Evolutionary conservation across 92 coral and sea anemone genomes (phyloP), one percentile per base, ranked within the genome.

Genomic region (Zoanthus sansibaricus): DNA sequence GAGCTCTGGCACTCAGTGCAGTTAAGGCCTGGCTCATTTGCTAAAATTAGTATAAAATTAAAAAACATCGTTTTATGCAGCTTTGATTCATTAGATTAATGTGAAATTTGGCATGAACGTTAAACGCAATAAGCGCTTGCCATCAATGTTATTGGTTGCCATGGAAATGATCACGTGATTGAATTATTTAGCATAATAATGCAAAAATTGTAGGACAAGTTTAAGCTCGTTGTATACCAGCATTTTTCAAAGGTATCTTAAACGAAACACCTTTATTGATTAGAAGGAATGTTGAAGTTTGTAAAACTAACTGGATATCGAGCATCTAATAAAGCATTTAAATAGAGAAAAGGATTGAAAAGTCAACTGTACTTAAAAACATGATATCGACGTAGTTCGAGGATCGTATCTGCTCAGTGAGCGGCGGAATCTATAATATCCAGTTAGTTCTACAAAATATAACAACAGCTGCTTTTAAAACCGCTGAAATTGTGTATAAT

Each of bases 321-420:
- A 72, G 77, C 52, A 12, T 44, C 31, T 72, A 72, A 72, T 2
- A 72, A 37, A 72, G 77, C 77, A 72, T 44, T 72, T 44, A 33
- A 71, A 33, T 5, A 46, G 77, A 46, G 6, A 72, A 72, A 72
- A 72, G 48, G 72, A 42, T 72, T 72, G 77, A 72, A 72, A 72
- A 11, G 14, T 37, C 54, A 54, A 15, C 25, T 72, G 37, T 42
- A 37, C 54, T 25, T 3, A 33, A 72, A 72, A 72, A 46, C 77
- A 37, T 15, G 77, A 37, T 72, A 72, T 72, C 77, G 55, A 72
- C 77, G 5, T 72, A 44, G 18, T 72, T 72, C 55, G 55, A 33
- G 77, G 77, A 44, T 72, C 77, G 54, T 72, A 72, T 37, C 77
- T 72, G 77, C 54, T 72, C 49, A 46, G n/a, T 44, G 77, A 72